Evolutionary conservation across 2,888 invertebrate genomes (phyloP).

Genomic region (Polydesmus complanatus): DNA sequence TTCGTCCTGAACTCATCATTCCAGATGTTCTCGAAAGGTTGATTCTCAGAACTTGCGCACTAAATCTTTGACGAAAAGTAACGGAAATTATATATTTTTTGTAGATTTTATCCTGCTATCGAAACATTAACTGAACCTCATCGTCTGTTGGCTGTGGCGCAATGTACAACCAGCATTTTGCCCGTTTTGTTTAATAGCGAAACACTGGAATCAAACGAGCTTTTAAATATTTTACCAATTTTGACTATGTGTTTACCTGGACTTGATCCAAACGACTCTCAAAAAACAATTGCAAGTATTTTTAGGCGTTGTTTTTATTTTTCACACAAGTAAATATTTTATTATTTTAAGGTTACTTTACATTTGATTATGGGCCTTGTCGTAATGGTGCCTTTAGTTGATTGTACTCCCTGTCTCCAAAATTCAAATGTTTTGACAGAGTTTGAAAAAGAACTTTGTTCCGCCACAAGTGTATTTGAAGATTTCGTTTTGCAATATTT

Average conservation of each 20-base stretch:
- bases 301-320: neutral
- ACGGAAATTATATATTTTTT: neutral
- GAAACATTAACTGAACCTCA: slow-evolving; percentile 82
- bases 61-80: too few species aligned
- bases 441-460: slow-evolving; percentile 27
- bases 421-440: slow-evolving; percentile 55
- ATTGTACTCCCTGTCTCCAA: slow-evolving; percentile 62
- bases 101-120: slow-evolving; percentile 55
- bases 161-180: slow-evolving; percentile 53
- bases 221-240: slow-evolving; percentile 64
- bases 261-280: slow-evolving; percentile 75
- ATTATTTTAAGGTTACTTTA: slow-evolving; percentile 43
- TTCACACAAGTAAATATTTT: neutral
- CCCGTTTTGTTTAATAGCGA: slow-evolving; percentile 44
- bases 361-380: slow-evolving; percentile 62
- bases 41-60: too few species aligned
- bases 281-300: slow-evolving; percentile 32
- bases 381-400: slow-evolving; percentile 65
- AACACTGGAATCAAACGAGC: slow-evolving; percentile 52
- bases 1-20: slow-evolving; percentile 67
- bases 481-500: slow-evolving; percentile 45
- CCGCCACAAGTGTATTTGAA: neutral
- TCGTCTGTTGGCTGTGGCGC: slow-evolving; percentile 56
- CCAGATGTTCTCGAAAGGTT: slow-evolving; percentile 65
- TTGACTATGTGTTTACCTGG: slow-evolving; percentile 69